Conservation (phyloP, 2,113 vertebrate genomes). For the Malaclemys terrapin region DNA sequence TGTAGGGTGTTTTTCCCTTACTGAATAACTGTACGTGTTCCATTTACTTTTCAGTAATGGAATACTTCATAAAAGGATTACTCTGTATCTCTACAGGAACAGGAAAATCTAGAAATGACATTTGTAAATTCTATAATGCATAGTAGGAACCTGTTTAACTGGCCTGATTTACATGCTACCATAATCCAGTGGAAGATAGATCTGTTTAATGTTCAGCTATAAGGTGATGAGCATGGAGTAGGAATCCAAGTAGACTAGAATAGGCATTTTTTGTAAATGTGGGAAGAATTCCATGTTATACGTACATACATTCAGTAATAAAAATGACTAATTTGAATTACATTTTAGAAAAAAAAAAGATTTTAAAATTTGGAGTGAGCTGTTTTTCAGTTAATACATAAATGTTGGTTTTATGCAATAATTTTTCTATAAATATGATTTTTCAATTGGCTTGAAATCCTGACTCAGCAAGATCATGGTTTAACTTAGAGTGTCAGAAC, state of each 20-base stretch:
- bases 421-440: not conserved
- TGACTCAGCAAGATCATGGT: not conserved
- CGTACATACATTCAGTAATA: not conserved
- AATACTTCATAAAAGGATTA: not conserved
- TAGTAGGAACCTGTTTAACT: not conserved
- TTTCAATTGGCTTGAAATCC: not conserved
- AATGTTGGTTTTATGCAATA: not conserved
- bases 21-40: fast-evolving
- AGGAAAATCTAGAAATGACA: not conserved
- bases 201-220: not conserved
- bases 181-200: not conserved
- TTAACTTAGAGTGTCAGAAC: not conserved
- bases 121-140: not conserved
- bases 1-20: not conserved
- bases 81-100: not conserved
- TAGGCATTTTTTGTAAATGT: not conserved
- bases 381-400: not conserved
- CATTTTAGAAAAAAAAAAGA: not conserved
- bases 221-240: not conserved
- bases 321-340: not conserved
- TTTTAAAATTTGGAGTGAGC: not conserved
- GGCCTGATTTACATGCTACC: not conserved
- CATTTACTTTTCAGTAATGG: not conserved
- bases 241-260: not conserved
- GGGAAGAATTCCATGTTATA: not conserved